Base-by-base conservation (phyloP, 92 coral and sea anemone genomes). In the Epizoanthus rinbou region DNA sequence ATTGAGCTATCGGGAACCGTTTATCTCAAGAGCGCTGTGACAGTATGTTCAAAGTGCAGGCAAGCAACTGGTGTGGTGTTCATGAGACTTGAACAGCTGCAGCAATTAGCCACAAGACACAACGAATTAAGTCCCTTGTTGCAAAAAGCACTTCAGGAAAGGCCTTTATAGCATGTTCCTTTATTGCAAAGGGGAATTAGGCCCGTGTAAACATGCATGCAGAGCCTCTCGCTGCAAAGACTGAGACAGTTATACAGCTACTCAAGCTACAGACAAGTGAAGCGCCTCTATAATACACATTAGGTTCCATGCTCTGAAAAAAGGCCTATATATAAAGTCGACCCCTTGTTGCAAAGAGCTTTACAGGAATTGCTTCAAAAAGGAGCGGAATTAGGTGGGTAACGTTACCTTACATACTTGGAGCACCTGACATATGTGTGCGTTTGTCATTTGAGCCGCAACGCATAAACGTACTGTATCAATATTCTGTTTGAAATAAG, bases 51-150 rank as follows among this genome's bases (percentile, higher is more conserved):
- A 16, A 84, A 80, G 85, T 89, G 95, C 81, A 39, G 95, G n/a
- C 80, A 86, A 88, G 92, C 95, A 18, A 86, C 95, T 6, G 95
- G 93, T 22, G 79, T 85, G 76, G 93, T 89, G 39, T 92, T 92
- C 60, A 86, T 91, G 90, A 86, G 86, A 23, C 75, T 91, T 23
- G 80, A 79, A 14, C 92, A 88, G 56, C 69, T 88, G 8, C 80
- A 73, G 68, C 83, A 74, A 57, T 41, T 88, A 0, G 80, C 88
- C 22, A 86, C 85, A 8, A 8, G 82, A 6, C 81, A 79, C 39
- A 88, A 89, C 11, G 90, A 74, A 16, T 57, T 91, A 22, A 83
- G 69, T 8, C 80, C 94, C 4, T 82, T 88, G 21, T 78, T 88
- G 70, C 70, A 64, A 64, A 65, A 18, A 28, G 41, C 70, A 1